Percentiles rank a stretch among this genome's conserved stretches.
Evolutionary conservation across 2,888 invertebrate genomes (phyloP).

Genomic region (Lochmaea crataegi): DNA sequence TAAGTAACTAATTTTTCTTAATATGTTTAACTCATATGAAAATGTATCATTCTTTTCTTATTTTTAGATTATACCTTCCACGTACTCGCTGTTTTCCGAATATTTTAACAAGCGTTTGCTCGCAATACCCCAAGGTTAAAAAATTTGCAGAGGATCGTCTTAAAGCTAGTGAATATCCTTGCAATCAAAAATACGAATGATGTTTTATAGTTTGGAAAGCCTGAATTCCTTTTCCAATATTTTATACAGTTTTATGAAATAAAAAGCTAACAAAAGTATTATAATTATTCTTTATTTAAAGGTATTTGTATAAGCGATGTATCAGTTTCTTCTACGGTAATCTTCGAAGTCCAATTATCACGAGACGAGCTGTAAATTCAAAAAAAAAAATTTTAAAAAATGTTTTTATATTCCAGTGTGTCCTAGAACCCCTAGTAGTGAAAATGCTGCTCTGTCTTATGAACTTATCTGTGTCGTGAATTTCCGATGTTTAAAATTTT

Average conservation of each 20-base stretch:
- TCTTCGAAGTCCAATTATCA: conserved; percentile 34
- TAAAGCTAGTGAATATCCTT: not conserved
- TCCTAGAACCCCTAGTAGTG: too few species aligned
- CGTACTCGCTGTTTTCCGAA: not conserved
- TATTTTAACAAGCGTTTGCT: not conserved
- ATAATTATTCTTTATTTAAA: conserved; percentile 9
- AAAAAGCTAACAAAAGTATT: too few species aligned
- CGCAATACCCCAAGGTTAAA: not conserved
- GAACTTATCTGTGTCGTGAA: too few species aligned
- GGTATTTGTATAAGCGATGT: conserved; percentile 38
- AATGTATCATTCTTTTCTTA: not conserved
- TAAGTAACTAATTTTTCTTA: not conserved
- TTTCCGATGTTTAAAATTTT: too few species aligned
- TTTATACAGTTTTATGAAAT: too few species aligned
- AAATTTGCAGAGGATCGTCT: not conserved
- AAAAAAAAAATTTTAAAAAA: not conserved
- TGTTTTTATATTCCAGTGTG: too few species aligned
- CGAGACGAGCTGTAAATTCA: conserved; percentile 38
- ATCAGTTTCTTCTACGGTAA: conserved; percentile 42
- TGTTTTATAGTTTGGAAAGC: not conserved
- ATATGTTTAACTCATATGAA: too few species aligned
- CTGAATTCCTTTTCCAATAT: too few species aligned
- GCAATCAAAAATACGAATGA: not conserved
- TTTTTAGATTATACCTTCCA: not conserved
- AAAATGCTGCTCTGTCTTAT: too few species aligned